phyloP scores from a whole-genome alignment of 2,797 vertebrate species.

The Fringilla coelebs region DNA sequence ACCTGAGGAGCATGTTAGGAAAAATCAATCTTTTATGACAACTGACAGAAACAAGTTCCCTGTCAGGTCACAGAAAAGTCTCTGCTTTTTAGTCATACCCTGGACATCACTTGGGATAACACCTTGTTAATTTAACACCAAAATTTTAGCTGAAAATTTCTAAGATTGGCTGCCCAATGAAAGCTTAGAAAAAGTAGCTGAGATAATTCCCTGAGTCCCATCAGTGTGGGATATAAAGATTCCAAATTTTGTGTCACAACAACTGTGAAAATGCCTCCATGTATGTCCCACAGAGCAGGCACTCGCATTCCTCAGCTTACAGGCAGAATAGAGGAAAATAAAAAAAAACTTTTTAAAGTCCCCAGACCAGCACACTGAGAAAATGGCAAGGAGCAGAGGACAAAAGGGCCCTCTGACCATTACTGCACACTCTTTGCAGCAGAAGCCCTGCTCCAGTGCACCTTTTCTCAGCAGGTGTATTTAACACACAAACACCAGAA shows the following conservation, averaged over 20 bases:
- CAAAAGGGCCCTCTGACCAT: background rate
- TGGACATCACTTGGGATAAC: background rate
- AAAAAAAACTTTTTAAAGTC: background rate
- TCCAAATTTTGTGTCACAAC: background rate
- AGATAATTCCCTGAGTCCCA: background rate
- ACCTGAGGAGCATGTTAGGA: background rate
- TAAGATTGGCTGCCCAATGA: background rate
- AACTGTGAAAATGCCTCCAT: background rate
- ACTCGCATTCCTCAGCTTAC: background rate
- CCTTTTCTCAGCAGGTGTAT: background rate
- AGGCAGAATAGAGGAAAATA: background rate
- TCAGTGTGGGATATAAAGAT: background rate
- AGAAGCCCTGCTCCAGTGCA: background rate
- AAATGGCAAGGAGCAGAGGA: background rate
- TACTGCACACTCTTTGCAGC: rapidly evolving
- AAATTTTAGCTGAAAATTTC: background rate
- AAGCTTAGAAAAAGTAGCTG: background rate
- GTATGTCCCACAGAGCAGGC: background rate
- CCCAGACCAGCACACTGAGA: background rate
- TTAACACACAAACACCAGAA: background rate
- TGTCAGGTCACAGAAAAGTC: background rate
- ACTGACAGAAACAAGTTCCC: background rate
- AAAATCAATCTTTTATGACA: background rate
- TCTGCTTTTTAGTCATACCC: background rate
- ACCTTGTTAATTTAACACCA: background rate